Evolutionary conservation across 2,888 invertebrate species (phyloP).

Genomic region (Rugalucina vietnamica): DNA sequence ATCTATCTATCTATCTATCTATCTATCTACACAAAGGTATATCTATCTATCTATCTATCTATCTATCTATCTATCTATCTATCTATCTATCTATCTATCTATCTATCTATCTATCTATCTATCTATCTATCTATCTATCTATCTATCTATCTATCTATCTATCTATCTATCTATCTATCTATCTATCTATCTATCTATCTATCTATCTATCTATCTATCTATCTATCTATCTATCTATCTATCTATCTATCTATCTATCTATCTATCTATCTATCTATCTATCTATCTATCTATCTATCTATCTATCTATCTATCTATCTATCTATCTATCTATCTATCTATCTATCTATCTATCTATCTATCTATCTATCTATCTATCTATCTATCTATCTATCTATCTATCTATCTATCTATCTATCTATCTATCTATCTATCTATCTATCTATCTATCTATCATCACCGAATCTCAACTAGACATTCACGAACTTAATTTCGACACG

Average conservation of each 20-base stretch:
- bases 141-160: background rate
- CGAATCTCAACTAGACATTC: no score
- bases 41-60: constrained; percentile 12
- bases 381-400: no score
- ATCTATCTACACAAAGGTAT: background rate
- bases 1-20: background rate
- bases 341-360: background rate
- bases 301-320: background rate
- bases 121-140: background rate
- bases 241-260: background rate
- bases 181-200: background rate
- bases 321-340: background rate
- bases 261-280: constrained; percentile 4
- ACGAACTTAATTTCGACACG: no score
- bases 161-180: constrained; percentile 4
- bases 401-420: no score
- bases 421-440: no score
- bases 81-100: constrained; percentile 17
- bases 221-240: background rate
- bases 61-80: constrained; percentile 14
- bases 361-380: no score
- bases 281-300: background rate
- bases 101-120: constrained; percentile 17
- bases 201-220: background rate
- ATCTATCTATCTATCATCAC: no score